Evolutionary conservation across 1,140 invertebrate species (phyloP).

Genomic region (Dreissena rostriformis): DNA sequence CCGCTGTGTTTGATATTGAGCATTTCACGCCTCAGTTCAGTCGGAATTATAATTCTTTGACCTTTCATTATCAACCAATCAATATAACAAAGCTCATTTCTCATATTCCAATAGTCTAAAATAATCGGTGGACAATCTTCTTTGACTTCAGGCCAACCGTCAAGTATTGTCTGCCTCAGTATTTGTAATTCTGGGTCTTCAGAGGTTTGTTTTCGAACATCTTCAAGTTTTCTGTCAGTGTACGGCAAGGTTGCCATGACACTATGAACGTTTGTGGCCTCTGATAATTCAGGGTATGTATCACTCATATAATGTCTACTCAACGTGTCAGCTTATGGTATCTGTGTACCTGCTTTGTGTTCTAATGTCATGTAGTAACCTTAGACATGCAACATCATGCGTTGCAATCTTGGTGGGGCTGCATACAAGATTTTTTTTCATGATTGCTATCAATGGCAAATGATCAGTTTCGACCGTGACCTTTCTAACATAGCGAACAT

Average conservation of each 20-base stretch:
- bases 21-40: neutral
- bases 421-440: slow-evolving; percentile 47
- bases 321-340: slow-evolving; percentile 76
- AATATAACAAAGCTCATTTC: slow-evolving; percentile 57
- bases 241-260: neutral
- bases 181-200: slow-evolving; percentile 3
- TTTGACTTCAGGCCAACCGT: slow-evolving; percentile 46
- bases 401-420: slow-evolving; percentile 49
- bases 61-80: slow-evolving; percentile 50
- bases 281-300: neutral
- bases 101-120: slow-evolving; percentile 39
- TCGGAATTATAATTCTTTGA: neutral
- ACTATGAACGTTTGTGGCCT: neutral
- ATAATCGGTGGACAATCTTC: neutral
- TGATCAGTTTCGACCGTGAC: slow-evolving; percentile 12
- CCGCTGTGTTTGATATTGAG: too few species aligned
- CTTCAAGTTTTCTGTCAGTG: neutral
- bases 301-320: slow-evolving; percentile 39
- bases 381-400: slow-evolving; percentile 74
- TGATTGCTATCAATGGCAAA: neutral
- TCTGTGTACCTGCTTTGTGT: slow-evolving; percentile 77
- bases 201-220: neutral
- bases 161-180: slow-evolving; percentile 27
- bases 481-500: slow-evolving; percentile 64
- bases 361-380: slow-evolving; percentile 73